A percentile compares a stretch with the other conserved stretches of the same genome.
phyloP scores from a whole-genome alignment of 2,113 vertebrate species.

The Microcebus lehilahytsara region DNA sequence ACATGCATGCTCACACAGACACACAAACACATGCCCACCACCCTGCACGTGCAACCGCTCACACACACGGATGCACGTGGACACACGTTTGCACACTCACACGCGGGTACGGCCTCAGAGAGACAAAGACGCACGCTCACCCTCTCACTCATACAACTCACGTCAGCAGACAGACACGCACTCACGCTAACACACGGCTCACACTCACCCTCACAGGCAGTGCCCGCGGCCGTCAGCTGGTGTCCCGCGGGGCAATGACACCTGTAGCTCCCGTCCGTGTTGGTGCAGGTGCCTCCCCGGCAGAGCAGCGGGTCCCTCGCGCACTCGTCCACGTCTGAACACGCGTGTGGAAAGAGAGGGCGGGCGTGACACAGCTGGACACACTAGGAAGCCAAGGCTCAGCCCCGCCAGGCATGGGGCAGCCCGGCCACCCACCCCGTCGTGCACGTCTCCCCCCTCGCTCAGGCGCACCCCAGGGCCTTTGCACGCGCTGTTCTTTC shows the following conservation, averaged over 20 bases:
- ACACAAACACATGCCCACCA: no score
- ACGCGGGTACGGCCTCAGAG: not conserved
- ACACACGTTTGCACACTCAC: not conserved
- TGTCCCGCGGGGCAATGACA: constrained; percentile 93
- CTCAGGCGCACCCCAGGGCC: not conserved
- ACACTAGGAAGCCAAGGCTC: not conserved
- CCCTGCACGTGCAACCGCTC: fast-evolving
- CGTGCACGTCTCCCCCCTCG: not conserved
- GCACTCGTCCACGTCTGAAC: constrained; percentile 93
- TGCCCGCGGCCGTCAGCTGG: constrained; percentile 86
- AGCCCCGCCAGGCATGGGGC: fast-evolving
- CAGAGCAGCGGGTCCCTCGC: constrained; percentile 91
- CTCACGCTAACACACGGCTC: no score
- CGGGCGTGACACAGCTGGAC: not conserved
- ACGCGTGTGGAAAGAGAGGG: not conserved
- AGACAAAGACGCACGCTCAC: fast-evolving
- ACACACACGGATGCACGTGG: not conserved
- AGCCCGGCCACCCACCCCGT: not conserved
- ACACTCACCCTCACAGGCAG: constrained; percentile 90
- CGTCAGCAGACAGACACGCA: no score
- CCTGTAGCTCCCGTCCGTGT: constrained; percentile 93
- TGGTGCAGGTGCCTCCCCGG: constrained; percentile 91
- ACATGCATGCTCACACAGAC: not conserved
- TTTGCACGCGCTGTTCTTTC: not conserved
- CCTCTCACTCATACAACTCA: not conserved